Evolutionary conservation across 2,888 invertebrate genomes (phyloP), one percentile per base, ranked within the genome.

Genomic region (Athripsodes cinereus): DNA sequence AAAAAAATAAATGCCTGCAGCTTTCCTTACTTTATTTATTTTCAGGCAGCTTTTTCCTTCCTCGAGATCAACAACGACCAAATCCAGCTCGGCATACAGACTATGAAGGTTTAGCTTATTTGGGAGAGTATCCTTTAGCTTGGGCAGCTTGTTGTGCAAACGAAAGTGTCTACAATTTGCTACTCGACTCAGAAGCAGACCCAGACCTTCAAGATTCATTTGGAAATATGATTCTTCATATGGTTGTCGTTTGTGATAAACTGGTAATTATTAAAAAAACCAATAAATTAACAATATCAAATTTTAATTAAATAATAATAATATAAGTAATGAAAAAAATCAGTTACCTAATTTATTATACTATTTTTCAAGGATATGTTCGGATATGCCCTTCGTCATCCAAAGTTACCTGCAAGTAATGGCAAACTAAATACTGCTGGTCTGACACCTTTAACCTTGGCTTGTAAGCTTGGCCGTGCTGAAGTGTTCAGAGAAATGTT

Each of bases 211-310:
- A 94, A 71, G 98, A 99, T 72, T 86, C 91, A 0, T 97, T 96
- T 69, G 99, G 99, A 11, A 99, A 99, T 71, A 97, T 96, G 86
- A 94, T 97, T 63, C 80, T 99, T n/a, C 99, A 99, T 71, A 97
- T 99, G 96, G 95, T 98, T 35, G 98, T 99, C 40, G 96, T 99
- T 60, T 90, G 94, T 70, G 96, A 98, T 75, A 96, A 97, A 75
- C 76, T 95, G 80, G 96, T 96, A 74, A 75, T 78, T 20, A 48
- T 8, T n/a, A n/a, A n/a, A n/a, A n/a, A n/a, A n/a, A n/a, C n/a
- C n/a, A n/a, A n/a, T n/a, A n/a, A n/a, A n/a, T n/a, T n/a, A n/a
- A n/a, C n/a, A n/a, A n/a, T n/a, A n/a, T n/a, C n/a, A n/a, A n/a
- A n/a, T n/a, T n/a, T n/a, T n/a, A n/a, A n/a, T n/a, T n/a, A n/a